phyloP scores from a whole-genome alignment of 2,113 vertebrate species.

The Tachuris rubrigastra region DNA sequence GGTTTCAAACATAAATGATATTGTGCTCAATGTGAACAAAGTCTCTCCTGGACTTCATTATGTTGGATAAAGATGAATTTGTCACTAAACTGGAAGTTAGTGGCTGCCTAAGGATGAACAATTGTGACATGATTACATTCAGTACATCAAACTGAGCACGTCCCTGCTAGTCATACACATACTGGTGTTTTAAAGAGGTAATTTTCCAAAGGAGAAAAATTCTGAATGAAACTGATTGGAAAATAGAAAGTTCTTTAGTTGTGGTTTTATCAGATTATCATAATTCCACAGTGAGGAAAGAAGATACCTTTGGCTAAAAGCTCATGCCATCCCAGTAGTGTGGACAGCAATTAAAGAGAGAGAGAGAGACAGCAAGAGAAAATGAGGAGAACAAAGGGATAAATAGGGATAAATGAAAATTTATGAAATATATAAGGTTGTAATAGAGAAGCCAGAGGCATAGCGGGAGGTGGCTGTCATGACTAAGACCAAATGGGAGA shows the following conservation, averaged over 20 bases:
- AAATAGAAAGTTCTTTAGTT: background rate
- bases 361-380: background rate
- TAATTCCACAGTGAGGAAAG: background rate
- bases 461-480: background rate
- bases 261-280: background rate
- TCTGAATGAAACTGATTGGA: background rate
- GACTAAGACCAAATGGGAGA: background rate
- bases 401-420: background rate
- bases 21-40: background rate
- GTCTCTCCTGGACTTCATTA: background rate
- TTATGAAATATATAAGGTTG: background rate
- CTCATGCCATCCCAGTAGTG: background rate
- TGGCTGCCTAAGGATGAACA: background rate
- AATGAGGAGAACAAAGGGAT: background rate
- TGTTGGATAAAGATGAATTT: constrained; percentile 2
- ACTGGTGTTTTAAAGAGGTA: background rate
- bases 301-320: background rate
- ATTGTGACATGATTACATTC: background rate
- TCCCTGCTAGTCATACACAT: background rate
- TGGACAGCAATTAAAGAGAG: background rate
- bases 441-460: background rate
- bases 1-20: background rate
- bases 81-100: background rate
- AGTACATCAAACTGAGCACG: background rate
- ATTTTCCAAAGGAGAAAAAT: background rate